These are phyloP conservation scores for Nicator chloris DNA, from an alignment of 2,113 vertebrate species.

Conservation along the genomic window DNA sequence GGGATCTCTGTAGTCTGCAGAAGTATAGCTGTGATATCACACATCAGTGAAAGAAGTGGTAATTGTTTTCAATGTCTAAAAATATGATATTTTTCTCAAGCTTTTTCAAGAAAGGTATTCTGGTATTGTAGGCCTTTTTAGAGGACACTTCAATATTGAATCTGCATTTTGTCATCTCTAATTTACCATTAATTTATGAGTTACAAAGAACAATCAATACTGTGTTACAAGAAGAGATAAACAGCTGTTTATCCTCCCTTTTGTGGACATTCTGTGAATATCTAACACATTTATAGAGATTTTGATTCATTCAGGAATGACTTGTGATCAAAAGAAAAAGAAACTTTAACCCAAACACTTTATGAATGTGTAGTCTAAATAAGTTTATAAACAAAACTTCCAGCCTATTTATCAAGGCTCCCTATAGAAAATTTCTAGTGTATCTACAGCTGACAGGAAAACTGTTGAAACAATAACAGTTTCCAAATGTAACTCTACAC, in stretches of 20 bases:
- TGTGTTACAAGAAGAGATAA: neutral
- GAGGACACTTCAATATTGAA: neutral
- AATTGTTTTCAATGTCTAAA: neutral
- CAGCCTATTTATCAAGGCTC: neutral
- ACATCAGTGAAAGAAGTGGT: neutral
- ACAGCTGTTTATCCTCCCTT: neutral
- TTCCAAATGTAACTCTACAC: neutral
- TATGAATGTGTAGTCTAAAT: neutral
- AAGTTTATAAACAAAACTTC: neutral
- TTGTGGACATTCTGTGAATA: neutral
- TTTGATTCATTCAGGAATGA: neutral
- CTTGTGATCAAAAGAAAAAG: neutral
- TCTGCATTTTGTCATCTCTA: neutral
- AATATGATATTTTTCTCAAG: neutral
- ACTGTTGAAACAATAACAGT: neutral
- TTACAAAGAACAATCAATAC: neutral
- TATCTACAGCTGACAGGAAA: neutral
- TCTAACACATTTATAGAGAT: neutral
- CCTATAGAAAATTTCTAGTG: neutral
- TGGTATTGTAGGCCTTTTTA: neutral
- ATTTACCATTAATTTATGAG: neutral
- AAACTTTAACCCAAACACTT: neutral
- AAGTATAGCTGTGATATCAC: neutral
- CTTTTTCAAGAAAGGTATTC: neutral
- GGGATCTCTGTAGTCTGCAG: neutral